Conservation (phyloP, 2,888 invertebrate species). For the Lycia hirtaria region DNA sequence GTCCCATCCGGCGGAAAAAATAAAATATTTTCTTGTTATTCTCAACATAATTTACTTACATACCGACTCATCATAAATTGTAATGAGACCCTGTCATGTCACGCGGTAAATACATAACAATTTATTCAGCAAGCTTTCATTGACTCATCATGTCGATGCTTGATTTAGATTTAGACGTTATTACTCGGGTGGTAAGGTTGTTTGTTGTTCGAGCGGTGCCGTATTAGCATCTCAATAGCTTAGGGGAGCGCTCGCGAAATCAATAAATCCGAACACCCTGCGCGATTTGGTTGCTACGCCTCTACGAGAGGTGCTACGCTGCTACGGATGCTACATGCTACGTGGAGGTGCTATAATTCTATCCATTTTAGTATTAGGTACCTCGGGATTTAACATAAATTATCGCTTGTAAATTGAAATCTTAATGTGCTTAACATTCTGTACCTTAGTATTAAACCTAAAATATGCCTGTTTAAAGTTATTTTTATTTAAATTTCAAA, state of each 20-base stretch:
- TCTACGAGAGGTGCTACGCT: conserved; percentile 25
- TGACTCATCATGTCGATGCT: conserved; percentile 42
- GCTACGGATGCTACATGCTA: conserved; percentile 37
- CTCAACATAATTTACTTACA: conserved; percentile 38
- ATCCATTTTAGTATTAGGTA: conserved; percentile 8
- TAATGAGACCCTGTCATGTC: conserved; percentile 46
- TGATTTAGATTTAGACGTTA: conserved; percentile 42
- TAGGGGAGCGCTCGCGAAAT: conserved; percentile 52
- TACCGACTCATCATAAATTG: conserved; percentile 43
- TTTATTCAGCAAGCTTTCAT: conserved; percentile 48
- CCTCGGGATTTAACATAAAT: neutral
- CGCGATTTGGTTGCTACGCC: conserved; percentile 49
- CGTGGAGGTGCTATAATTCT: conserved; percentile 45
- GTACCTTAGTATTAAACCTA: too few species aligned
- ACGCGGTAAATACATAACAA: conserved; percentile 44
- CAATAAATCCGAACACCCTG: conserved; percentile 56
- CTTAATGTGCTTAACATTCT: too few species aligned
- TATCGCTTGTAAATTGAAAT: neutral
- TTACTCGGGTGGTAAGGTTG: conserved; percentile 40
- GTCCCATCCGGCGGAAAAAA: conserved; percentile 26
- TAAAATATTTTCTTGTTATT: conserved; percentile 34
- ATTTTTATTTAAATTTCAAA: too few species aligned
- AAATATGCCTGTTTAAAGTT: too few species aligned
- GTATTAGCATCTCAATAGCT: conserved; percentile 58
- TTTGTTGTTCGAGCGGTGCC: conserved; percentile 41